Evolutionary conservation across 92 coral and sea anemone species (phyloP).

Genomic region (Porites cylindrica): DNA sequence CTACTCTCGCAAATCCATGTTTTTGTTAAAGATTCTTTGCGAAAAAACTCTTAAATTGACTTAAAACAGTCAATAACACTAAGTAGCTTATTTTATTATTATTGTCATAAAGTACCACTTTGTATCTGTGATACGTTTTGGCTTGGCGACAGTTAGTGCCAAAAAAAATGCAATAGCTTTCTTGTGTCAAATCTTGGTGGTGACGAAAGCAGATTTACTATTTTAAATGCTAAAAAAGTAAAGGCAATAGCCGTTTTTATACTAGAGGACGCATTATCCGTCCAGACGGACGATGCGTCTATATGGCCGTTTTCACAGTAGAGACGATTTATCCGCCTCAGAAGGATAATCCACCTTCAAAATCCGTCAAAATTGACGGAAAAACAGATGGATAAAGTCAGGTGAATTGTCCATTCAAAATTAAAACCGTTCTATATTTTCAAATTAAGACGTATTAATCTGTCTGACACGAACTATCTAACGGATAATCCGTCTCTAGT

Average conservation of each 20-base stretch:
- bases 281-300: too few species aligned
- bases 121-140: neutral
- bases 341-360: too few species aligned
- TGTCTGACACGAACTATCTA: too few species aligned
- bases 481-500: too few species aligned
- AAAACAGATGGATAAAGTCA: too few species aligned
- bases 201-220: neutral
- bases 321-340: too few species aligned
- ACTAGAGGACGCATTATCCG: neutral
- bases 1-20: neutral
- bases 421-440: too few species aligned
- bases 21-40: neutral
- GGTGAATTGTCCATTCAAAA: too few species aligned
- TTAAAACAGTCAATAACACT: neutral
- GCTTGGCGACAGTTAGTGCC: neutral
- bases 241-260: neutral
- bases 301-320: too few species aligned
- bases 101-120: neutral
- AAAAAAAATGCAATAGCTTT: neutral
- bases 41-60: neutral
- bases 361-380: too few species aligned
- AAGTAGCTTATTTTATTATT: neutral
- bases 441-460: too few species aligned
- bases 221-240: neutral
- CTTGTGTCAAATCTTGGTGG: neutral